phyloP scores from a whole-genome alignment of 2,113 vertebrate genomes.

The Seriola aureovittata region DNA sequence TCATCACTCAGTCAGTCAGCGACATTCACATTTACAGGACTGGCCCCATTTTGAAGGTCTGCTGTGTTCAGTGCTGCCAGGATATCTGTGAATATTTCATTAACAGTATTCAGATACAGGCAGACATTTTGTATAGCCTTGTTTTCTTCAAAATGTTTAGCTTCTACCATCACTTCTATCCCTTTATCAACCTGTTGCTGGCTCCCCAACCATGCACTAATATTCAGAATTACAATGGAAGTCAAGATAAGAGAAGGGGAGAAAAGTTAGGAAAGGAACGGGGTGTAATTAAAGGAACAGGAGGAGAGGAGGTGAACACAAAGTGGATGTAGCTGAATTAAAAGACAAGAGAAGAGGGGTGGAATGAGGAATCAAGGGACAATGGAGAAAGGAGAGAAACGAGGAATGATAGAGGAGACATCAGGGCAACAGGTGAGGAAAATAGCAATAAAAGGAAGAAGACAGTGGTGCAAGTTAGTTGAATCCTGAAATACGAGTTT shows the following conservation, averaged over 20 bases:
- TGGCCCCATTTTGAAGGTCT: not conserved
- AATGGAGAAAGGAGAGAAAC: not conserved
- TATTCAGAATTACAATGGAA: not conserved
- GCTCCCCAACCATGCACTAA: not conserved
- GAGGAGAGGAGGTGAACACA: not conserved
- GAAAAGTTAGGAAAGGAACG: not conserved
- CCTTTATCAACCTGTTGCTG: not conserved
- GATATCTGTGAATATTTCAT: not conserved
- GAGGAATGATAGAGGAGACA: not conserved
- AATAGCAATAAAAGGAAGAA: not conserved
- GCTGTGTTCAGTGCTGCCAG: not conserved
- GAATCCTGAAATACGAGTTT: not conserved
- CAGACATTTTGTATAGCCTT: not conserved
- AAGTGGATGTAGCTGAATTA: no score
- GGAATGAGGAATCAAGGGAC: not conserved
- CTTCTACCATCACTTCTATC: not conserved
- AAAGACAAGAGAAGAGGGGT: not conserved
- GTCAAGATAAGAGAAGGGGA: not conserved
- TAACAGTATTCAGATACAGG: not conserved
- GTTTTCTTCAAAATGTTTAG: not conserved
- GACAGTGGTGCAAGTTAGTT: not conserved
- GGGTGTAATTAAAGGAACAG: not conserved
- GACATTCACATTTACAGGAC: no score
- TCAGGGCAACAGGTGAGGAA: no score
- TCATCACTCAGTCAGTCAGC: no score